Conservation (phyloP, 2,113 vertebrate genomes). For the Diphyllodes magnificus region DNA sequence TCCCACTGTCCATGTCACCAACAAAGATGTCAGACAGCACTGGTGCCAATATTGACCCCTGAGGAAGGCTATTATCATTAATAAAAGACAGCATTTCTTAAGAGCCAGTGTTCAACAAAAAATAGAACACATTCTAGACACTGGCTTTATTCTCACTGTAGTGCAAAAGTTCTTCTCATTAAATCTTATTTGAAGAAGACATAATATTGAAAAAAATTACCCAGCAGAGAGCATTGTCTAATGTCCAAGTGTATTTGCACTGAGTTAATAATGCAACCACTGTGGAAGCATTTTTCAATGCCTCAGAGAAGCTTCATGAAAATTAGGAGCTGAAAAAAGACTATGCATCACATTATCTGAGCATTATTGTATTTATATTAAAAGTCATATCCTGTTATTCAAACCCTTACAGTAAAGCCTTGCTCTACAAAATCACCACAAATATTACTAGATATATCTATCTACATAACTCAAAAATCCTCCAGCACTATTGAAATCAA, state of each 20-base stretch:
- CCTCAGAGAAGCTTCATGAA: background rate
- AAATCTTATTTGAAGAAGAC: background rate
- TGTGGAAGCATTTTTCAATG: background rate
- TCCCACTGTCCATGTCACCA: background rate
- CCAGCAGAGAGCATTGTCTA: background rate
- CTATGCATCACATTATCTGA: accelerated
- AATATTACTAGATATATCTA: background rate
- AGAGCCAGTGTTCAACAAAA: background rate
- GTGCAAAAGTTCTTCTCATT: background rate
- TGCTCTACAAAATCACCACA: background rate
- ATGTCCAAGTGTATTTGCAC: background rate
- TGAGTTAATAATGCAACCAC: background rate
- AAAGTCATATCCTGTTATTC: background rate
- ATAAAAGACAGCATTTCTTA: background rate
- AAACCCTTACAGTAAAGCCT: background rate
- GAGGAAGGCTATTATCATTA: background rate
- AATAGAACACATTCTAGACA: background rate
- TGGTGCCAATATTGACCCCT: background rate
- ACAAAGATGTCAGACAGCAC: background rate
- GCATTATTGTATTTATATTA: background rate
- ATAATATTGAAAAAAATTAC: background rate
- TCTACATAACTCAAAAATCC: background rate
- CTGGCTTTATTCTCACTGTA: background rate
- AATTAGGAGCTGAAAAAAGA: background rate
- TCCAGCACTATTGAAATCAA: background rate